Conservation (phyloP, 2,113 vertebrate species). For the Cebus imitator region DNA sequence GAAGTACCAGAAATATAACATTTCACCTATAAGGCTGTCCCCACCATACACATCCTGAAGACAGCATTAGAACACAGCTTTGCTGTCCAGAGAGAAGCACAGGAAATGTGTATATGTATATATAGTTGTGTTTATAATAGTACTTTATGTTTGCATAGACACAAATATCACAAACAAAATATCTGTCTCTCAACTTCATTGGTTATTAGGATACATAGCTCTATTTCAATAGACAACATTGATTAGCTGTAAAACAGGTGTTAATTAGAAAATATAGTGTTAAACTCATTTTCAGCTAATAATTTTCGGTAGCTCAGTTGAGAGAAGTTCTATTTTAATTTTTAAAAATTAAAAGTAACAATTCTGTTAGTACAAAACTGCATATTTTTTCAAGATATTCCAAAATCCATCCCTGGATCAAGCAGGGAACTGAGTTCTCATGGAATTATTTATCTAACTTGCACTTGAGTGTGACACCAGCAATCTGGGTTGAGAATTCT, state of each 20-base stretch:
- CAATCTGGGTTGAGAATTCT: neutral
- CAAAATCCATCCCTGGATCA: neutral
- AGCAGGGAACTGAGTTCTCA: neutral
- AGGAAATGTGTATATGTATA: neutral
- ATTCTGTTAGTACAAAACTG: neutral
- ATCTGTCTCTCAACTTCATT: neutral
- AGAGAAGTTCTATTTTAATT: slow-evolving; percentile 28
- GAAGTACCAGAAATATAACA: slow-evolving; percentile 3
- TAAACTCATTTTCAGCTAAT: neutral
- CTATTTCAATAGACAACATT: neutral
- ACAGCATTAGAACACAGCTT: neutral
- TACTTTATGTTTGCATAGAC: neutral
- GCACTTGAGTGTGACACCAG: neutral
- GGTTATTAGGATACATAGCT: neutral
- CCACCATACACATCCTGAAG: neutral
- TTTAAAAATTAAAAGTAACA: neutral
- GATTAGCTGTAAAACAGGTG: neutral
- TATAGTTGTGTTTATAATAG: neutral
- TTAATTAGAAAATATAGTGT: slow-evolving; percentile 23
- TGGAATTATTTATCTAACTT: neutral
- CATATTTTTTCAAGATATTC: neutral
- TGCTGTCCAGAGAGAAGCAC: neutral
- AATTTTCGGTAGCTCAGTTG: neutral
- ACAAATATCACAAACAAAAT: neutral
- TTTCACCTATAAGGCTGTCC: neutral